Conservation (phyloP, 1,140 invertebrate species). For the Melitaea cinxia region DNA sequence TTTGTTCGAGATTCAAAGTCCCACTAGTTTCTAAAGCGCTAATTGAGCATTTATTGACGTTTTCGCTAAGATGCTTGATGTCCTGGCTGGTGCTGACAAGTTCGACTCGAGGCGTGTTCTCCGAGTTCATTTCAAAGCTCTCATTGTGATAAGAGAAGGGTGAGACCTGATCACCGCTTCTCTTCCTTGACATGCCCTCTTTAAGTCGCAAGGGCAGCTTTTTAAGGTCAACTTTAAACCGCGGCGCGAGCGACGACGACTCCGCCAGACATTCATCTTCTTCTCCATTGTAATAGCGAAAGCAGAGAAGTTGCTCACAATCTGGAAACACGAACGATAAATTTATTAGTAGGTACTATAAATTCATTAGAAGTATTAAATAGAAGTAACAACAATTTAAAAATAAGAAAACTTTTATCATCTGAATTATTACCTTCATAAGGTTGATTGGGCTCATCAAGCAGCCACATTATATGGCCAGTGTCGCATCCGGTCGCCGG, state of each 20-base stretch:
- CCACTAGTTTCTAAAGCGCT: conserved; percentile 76
- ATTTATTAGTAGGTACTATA: conserved; percentile 8
- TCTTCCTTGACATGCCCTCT: conserved; percentile 74
- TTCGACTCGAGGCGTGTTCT: conserved; percentile 62
- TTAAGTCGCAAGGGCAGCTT: conserved; percentile 70
- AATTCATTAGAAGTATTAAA: conserved; percentile 1
- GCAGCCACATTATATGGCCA: conserved; percentile 81
- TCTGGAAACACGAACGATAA: too few species aligned
- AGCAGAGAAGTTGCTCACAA: conserved; percentile 79
- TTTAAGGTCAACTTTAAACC: conserved; percentile 73
- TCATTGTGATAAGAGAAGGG: conserved; percentile 76
- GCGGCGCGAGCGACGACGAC: conserved; percentile 61
- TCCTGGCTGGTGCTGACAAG: conserved; percentile 70
- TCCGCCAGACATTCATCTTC: conserved; percentile 75
- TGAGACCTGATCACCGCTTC: conserved; percentile 72
- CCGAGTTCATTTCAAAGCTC: conserved; percentile 77
- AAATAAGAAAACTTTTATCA: neutral
- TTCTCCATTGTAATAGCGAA: conserved; percentile 80
- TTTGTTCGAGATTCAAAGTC: conserved; percentile 66
- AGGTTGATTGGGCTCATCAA: conserved; percentile 80
- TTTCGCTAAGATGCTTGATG: conserved; percentile 76
- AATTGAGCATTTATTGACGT: conserved; percentile 82
- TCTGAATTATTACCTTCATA: conserved; percentile 68
- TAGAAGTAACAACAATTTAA: neutral
- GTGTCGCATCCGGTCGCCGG: conserved; percentile 77